These are phyloP conservation scores for Gonatopus flavifemur DNA, from an alignment of 1,140 invertebrate species.

Conservation along the genomic window DNA sequence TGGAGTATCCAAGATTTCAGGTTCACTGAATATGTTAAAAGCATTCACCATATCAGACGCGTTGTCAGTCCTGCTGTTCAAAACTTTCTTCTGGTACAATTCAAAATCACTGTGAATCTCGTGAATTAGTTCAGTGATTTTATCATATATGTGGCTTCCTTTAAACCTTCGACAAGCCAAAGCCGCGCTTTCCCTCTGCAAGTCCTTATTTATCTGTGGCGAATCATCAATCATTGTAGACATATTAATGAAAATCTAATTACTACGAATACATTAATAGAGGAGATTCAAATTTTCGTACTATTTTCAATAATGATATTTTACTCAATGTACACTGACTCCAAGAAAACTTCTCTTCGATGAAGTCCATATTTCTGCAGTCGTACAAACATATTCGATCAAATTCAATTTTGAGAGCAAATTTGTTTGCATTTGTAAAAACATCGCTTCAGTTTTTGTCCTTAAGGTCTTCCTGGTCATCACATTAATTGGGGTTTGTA, in stretches of 20 bases:
- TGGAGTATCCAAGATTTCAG: too few species aligned
- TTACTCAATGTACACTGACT: slow-evolving; percentile 18
- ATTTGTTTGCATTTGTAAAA: too few species aligned
- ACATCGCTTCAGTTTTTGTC: too few species aligned
- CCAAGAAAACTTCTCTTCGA: slow-evolving; percentile 17
- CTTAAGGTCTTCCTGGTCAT: too few species aligned
- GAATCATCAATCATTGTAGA: too few species aligned
- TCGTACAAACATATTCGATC: slow-evolving; percentile 22
- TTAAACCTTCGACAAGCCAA: slow-evolving; percentile 24
- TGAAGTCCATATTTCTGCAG: slow-evolving; percentile 19
- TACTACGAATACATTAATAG: too few species aligned
- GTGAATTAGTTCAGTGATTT: slow-evolving; percentile 10
- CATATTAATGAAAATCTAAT: too few species aligned
- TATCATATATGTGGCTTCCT: slow-evolving; percentile 26
- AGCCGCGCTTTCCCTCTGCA: slow-evolving; percentile 7
- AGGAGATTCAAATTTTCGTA: too few species aligned
- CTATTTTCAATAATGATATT: too few species aligned
- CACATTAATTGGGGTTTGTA: too few species aligned
- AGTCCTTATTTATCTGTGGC: slow-evolving; percentile 9
- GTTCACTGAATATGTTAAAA: slow-evolving; percentile 3
- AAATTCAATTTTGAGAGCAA: too few species aligned
- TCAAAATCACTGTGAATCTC: slow-evolving; percentile 9
- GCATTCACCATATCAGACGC: slow-evolving; percentile 10
- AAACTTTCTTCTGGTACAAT: slow-evolving; percentile 1
- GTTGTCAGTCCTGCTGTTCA: slow-evolving; percentile 14